phyloP scores from a whole-genome alignment of 2,797 vertebrate genomes.

The Epinephelus awoara region DNA sequence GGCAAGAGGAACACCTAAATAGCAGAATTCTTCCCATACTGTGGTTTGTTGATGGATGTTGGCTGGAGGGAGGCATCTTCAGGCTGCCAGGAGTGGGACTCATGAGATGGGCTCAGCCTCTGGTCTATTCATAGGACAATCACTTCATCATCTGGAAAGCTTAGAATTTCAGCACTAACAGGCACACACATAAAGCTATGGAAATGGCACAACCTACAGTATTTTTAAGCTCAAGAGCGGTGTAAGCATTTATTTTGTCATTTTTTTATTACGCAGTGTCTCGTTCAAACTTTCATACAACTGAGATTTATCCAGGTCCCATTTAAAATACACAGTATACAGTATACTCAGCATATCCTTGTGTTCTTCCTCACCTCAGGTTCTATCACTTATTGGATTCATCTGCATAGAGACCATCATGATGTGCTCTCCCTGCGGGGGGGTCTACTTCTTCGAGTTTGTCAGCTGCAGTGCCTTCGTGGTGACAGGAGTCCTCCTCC shows the following conservation, averaged over 20 bases:
- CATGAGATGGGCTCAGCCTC: constrained; percentile 56
- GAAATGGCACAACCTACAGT: constrained; percentile 13
- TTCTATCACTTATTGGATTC: constrained; percentile 93
- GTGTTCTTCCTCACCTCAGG: constrained; percentile 75
- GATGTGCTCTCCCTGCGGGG: constrained; percentile 95
- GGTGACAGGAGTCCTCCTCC: constrained; percentile 93
- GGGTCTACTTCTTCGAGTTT: constrained; percentile 99
- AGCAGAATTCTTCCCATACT: constrained; percentile 79
- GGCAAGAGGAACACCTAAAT: constrained; percentile 77
- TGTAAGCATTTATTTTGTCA: background rate
- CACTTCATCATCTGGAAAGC: constrained; percentile 62
- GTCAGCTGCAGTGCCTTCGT: constrained; percentile 98
- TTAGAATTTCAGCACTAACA: constrained; percentile 37
- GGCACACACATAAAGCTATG: constrained; percentile 29
- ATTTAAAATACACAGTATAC: background rate
- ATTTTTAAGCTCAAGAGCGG: constrained; percentile 16
- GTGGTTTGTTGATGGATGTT: constrained; percentile 78
- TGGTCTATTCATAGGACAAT: constrained; percentile 64
- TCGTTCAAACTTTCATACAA: background rate
- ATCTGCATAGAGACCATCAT: constrained; percentile 99
- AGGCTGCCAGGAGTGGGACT: constrained; percentile 62
- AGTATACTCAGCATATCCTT: background rate
- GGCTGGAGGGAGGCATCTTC: constrained; percentile 57
- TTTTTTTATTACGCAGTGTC: background rate
- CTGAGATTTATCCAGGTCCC: background rate